Percentiles rank a stretch among this genome's conserved stretches.
Conservation (phyloP, 2,888 invertebrate genomes). For the Drosophila paucipuncta region DNA sequence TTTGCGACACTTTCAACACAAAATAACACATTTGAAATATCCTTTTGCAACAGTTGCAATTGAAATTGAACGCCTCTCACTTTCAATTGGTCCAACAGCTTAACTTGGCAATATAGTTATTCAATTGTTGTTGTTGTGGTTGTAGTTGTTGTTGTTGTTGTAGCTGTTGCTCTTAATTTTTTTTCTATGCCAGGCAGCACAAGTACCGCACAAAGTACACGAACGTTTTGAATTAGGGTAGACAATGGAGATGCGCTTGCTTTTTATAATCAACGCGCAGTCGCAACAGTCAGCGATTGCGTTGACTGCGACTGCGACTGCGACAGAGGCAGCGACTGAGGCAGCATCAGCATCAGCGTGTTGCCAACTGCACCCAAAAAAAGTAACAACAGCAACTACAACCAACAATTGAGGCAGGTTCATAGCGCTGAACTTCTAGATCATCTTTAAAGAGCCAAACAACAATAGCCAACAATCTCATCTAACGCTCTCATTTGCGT, state of each 20-base stretch:
- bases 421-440: conserved; percentile 75
- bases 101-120: conserved; percentile 24
- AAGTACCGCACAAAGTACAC: conserved; percentile 80
- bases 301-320: conserved; percentile 23
- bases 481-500: conserved; percentile 17
- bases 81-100: conserved; percentile 41
- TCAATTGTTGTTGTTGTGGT: conserved; percentile 23
- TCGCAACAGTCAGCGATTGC: conserved; percentile 38
- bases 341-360: conserved; percentile 31
- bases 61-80: conserved; percentile 40
- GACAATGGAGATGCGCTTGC: conserved; percentile 78
- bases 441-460: conserved; percentile 65
- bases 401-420: conserved; percentile 74
- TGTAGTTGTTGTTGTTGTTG: neutral
- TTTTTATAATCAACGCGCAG: conserved; percentile 79
- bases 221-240: conserved; percentile 82
- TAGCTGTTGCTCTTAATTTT: neutral
- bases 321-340: conserved; percentile 21
- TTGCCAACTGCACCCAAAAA: conserved; percentile 76
- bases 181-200: conserved; percentile 46
- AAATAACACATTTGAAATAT: conserved; percentile 24
- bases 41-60: conserved; percentile 43
- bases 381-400: conserved; percentile 32
- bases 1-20: conserved; percentile 19
- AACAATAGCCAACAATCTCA: conserved; percentile 24